Evolutionary conservation across 2,113 vertebrate species (phyloP), one percentile per base, ranked within the genome.

Genomic region (Budorcas taxicolor): DNA sequence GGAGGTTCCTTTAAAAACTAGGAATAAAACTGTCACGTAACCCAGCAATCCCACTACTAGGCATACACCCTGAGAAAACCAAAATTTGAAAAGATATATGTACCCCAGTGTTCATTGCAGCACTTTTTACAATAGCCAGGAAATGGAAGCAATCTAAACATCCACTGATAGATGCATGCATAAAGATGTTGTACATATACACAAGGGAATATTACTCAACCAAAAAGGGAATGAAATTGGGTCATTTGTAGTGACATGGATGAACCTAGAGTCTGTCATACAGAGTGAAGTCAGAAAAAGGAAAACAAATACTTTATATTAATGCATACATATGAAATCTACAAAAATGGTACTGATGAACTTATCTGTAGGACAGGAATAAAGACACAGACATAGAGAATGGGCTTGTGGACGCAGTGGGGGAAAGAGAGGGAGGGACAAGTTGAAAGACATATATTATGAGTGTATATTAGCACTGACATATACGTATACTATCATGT

Each of bases 41-140:
- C 3, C 23, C 36, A 76, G 36, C 40, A 43, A 43, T 76, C 71
- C 40, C 71, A 76, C 40, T 76, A 27, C 71, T 76, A 27, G 21
- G 71, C 40, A 76, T 76, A 43, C 6, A 43, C 71, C 40, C 40
- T 76, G 71, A 76, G 23, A 76, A 43, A 76, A 76, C 36, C 40
- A 43, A 14, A 27, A 27, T 43, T 76, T 27, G 23, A 43, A 76
- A 43, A 76, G 71, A 76, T 76, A 43, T 14, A 76, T 43, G 31
- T 43, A 76, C 40, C 11, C 40, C 23, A 76, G 6, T 43, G 40
- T 15, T 43, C 40, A 15, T 0, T 43, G 71, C 71, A 43, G 23
- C 23, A 76, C 13, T 43, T 43, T 76, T 76, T 43, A 43, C 40
- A 27, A 76, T 76, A 43, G 40, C 23, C 71, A 76, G 71, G 40